Conservation (phyloP, 2,888 invertebrate species). For the Ormyrus rosae region DNA sequence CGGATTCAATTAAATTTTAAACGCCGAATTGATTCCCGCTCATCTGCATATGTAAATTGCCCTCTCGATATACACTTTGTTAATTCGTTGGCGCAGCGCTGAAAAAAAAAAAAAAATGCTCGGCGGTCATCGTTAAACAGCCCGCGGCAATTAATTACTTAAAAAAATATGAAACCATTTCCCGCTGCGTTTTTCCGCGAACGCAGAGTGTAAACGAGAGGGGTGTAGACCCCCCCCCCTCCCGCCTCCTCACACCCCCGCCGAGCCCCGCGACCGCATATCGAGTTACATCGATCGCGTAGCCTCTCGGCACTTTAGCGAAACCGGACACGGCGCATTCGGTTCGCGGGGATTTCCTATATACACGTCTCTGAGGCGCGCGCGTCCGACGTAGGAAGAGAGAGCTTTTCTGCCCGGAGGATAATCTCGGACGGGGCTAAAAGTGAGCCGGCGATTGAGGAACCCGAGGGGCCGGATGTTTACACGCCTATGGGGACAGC, state of each 20-base stretch:
- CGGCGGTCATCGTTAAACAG: too few species aligned
- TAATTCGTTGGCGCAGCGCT: too few species aligned
- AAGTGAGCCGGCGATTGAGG: slow-evolving; percentile 65
- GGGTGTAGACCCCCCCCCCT: too few species aligned
- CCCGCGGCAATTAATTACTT: too few species aligned
- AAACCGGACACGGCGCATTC: slow-evolving; percentile 52
- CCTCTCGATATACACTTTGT: too few species aligned
- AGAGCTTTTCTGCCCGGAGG: neutral
- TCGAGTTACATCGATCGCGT: slow-evolving; percentile 42
- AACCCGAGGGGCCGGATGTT: slow-evolving; percentile 67
- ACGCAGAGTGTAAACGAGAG: too few species aligned
- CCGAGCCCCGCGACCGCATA: neutral
- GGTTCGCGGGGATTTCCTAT: slow-evolving; percentile 40
- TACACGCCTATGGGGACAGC: slow-evolving; percentile 69
- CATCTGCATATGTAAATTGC: too few species aligned
- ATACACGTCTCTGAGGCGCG: neutral
- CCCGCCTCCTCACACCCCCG: slow-evolving; percentile 12
- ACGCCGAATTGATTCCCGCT: too few species aligned
- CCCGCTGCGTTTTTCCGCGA: too few species aligned
- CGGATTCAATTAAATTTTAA: too few species aligned
- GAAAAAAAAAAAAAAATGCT: too few species aligned
- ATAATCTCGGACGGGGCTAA: slow-evolving; percentile 42
- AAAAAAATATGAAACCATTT: too few species aligned
- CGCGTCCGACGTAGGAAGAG: neutral
- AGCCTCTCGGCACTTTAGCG: slow-evolving; percentile 47